A percentile compares a stretch with the other conserved stretches of the same genome.
phyloP scores from a whole-genome alignment of 2,797 vertebrate genomes.

The Sebastes taczanowskii region DNA sequence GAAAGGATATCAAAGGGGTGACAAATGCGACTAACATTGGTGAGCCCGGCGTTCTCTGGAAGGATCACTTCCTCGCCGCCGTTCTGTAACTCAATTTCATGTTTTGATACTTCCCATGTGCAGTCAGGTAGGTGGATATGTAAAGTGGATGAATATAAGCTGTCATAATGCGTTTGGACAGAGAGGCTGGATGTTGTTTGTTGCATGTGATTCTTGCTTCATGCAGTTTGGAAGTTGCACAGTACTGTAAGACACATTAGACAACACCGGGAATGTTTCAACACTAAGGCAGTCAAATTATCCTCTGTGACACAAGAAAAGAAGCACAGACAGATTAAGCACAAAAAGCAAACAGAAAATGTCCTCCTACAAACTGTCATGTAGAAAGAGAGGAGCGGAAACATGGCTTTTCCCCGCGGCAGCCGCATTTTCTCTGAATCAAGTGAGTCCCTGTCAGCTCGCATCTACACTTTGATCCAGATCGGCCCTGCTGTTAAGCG shows the following conservation, averaged over 20 bases:
- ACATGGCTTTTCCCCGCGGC: not conserved
- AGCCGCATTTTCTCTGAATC: conserved; percentile 15
- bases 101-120: not conserved
- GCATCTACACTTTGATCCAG: conserved; percentile 4
- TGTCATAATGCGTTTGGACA: not conserved
- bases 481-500: conserved; percentile 7
- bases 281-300: not conserved
- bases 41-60: not conserved
- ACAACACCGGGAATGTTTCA: not conserved
- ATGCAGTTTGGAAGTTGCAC: not conserved
- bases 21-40: not conserved
- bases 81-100: not conserved
- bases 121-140: not conserved
- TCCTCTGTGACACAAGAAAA: not conserved
- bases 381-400: not conserved
- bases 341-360: not conserved
- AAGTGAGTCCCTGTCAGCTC: not conserved
- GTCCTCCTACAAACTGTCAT: not conserved
- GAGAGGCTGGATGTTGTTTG: not conserved
- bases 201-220: not conserved
- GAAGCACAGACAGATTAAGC: not conserved
- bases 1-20: not conserved
- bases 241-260: not conserved
- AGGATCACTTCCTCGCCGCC: not conserved
- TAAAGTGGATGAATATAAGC: not conserved